Conservation (phyloP, 1,140 invertebrate species). For the Cydia splendana region DNA sequence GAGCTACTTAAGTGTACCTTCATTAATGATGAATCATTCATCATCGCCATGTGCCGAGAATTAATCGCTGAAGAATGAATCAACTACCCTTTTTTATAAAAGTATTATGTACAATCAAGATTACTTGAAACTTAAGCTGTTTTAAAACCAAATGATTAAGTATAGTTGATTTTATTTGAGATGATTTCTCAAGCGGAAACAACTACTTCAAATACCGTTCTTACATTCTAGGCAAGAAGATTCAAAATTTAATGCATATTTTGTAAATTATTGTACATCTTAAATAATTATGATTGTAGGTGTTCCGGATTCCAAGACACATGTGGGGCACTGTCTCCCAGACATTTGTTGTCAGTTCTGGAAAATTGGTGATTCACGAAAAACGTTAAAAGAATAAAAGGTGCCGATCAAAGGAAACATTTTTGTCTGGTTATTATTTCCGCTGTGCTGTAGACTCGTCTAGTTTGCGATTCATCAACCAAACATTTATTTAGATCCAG, state of each 20-base stretch:
- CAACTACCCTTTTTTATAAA: background rate
- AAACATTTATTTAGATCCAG: slow-evolving; percentile 2
- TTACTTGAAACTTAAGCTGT: background rate
- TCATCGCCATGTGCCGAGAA: slow-evolving; percentile 20
- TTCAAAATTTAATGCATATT: background rate
- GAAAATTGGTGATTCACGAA: background rate
- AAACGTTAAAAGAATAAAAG: background rate
- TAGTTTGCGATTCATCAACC: background rate
- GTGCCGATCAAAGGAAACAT: background rate
- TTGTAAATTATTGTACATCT: background rate
- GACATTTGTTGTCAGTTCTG: slow-evolving; percentile 6
- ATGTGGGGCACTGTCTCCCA: slow-evolving; percentile 22
- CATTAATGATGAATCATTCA: slow-evolving; percentile 25
- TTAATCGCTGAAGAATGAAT: slow-evolving; percentile 21
- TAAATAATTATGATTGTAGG: background rate
- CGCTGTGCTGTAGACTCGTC: background rate
- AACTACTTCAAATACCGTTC: background rate
- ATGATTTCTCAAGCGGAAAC: too few species aligned
- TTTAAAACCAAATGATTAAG: background rate
- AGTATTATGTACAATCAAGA: background rate
- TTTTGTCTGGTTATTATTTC: slow-evolving; percentile 8
- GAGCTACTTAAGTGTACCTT: slow-evolving; percentile 7
- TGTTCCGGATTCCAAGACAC: slow-evolving; percentile 25
- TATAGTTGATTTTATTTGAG: background rate
- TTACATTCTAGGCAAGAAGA: background rate